A percentile compares a stretch with the other conserved stretches of the same genome.
Evolutionary conservation across 1,140 invertebrate genomes (phyloP).

Genomic region (Latrodectus geometricus): DNA sequence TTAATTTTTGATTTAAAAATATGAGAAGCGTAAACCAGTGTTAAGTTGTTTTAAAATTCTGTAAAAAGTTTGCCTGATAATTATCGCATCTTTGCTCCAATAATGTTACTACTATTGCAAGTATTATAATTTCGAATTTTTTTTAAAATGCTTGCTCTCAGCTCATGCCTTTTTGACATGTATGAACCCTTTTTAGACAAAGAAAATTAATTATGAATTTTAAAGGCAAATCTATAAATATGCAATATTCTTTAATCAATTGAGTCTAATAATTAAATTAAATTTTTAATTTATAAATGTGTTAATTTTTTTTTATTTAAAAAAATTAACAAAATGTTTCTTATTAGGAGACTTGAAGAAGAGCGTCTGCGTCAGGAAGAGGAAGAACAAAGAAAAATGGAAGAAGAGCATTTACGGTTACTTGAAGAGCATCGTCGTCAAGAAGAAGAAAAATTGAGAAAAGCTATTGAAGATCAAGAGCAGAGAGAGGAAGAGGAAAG

Average conservation of each 20-base stretch:
- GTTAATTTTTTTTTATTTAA: background rate
- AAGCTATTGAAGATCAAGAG: slow-evolving; percentile 62
- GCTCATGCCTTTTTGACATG: background rate
- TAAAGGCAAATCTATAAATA: no score
- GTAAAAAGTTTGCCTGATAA: no score
- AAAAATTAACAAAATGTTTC: background rate
- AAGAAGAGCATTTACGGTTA: slow-evolving; percentile 80
- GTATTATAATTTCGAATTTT: no score
- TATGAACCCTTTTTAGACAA: background rate
- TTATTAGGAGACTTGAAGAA: slow-evolving; percentile 72
- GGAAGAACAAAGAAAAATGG: slow-evolving; percentile 81
- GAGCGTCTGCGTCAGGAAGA: slow-evolving; percentile 82
- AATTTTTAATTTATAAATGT: background rate
- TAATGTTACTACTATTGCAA: no score
- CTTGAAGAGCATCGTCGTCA: slow-evolving; percentile 72
- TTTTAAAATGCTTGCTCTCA: background rate
- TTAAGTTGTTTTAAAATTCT: no score
- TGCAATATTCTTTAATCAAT: no score
- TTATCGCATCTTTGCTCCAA: no score
- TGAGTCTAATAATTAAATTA: no score
- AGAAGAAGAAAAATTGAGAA: slow-evolving; percentile 74
- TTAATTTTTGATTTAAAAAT: background rate
- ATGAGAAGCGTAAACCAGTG: background rate
- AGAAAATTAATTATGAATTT: no score
- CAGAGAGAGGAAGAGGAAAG: slow-evolving; percentile 53